phyloP scores from a whole-genome alignment of 2,888 invertebrate species.

The Phaedon cochleariae region DNA sequence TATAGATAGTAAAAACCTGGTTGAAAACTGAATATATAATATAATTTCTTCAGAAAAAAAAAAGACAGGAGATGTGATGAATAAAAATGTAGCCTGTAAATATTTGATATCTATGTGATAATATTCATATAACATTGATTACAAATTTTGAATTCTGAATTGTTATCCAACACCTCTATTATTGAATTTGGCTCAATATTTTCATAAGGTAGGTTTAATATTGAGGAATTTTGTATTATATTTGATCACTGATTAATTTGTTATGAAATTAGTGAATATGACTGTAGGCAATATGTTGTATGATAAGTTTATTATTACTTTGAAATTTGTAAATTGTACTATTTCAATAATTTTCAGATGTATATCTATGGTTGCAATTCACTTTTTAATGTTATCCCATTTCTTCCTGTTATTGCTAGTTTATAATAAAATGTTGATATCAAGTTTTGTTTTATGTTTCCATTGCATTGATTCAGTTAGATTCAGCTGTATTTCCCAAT shows the following conservation, averaged over 20 bases:
- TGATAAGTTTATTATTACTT: neutral
- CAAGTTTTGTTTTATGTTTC: neutral
- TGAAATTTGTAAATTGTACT: neutral
- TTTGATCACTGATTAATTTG: too few relatives aligned
- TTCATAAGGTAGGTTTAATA: neutral
- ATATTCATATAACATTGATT: too few relatives aligned
- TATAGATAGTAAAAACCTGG: too few relatives aligned
- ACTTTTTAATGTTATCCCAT: neutral
- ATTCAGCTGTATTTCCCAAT: neutral
- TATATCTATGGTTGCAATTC: neutral
- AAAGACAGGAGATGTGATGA: neutral
- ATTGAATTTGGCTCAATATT: neutral
- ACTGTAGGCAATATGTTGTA: too few relatives aligned
- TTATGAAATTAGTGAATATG: neutral
- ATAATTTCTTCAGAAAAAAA: too few relatives aligned
- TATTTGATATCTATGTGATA: neutral
- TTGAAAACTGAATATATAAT: too few relatives aligned
- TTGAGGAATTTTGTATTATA: neutral
- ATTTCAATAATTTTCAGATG: neutral
- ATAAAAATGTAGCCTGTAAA: neutral
- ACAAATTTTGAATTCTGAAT: neutral
- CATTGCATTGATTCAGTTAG: neutral
- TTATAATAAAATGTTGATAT: slow-evolving; percentile 2
- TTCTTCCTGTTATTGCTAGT: neutral
- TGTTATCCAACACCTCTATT: neutral